Conservation (phyloP, 2,888 invertebrate genomes). For the Melieria omissa region DNA sequence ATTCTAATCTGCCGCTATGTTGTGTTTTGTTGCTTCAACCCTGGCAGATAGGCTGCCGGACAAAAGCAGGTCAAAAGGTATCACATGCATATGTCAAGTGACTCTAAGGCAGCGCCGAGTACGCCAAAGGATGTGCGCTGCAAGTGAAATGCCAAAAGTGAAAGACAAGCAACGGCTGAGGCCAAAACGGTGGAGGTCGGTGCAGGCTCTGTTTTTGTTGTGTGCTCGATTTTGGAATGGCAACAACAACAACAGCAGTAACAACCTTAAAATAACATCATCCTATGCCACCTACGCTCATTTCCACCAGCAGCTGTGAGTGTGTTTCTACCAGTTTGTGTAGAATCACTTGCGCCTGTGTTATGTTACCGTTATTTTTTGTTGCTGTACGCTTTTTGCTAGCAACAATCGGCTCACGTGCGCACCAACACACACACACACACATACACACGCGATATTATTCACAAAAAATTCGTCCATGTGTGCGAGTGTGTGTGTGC, state of each 20-base stretch:
- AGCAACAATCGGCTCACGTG: background rate
- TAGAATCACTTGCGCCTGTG: conserved; percentile 28
- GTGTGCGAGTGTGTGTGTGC: too few species aligned
- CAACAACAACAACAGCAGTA: too few species aligned
- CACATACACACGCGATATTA: background rate
- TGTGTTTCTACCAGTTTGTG: background rate
- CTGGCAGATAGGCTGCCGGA: conserved; percentile 9
- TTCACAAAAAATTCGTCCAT: too few species aligned
- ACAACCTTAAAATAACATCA: too few species aligned
- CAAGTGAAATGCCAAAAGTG: conserved; percentile 18
- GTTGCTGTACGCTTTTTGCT: background rate
- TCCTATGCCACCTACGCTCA: background rate
- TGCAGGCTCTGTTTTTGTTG: too few species aligned
- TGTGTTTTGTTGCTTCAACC: too few species aligned
- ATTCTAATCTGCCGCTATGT: too few species aligned
- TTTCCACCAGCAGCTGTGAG: too few species aligned
- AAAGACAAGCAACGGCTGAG: background rate
- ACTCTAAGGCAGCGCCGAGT: conserved; percentile 39
- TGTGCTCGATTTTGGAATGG: too few species aligned
- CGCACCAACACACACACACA: background rate
- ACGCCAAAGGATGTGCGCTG: conserved; percentile 13
- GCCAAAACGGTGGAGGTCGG: too few species aligned
- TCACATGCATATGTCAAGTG: conserved; percentile 60
- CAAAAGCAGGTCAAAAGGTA: conserved; percentile 60
- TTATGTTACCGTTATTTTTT: background rate